Conservation (phyloP, 2,888 invertebrate genomes). For the Nezara viridula region DNA sequence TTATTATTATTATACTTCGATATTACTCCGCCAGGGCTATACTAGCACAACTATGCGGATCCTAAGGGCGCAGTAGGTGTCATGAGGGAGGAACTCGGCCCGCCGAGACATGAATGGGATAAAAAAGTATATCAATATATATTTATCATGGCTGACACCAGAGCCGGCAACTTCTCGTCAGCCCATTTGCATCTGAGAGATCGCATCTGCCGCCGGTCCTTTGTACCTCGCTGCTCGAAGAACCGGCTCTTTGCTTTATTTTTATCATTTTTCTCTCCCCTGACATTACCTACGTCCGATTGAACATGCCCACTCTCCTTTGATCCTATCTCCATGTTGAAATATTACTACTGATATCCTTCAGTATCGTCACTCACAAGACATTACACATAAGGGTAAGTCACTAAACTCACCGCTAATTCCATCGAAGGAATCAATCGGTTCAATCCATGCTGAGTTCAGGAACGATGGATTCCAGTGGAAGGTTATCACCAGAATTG, state of each 20-base stretch:
- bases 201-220: neutral
- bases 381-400: too few species aligned
- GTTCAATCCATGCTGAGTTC: too few species aligned
- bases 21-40: too few species aligned
- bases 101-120: conserved; percentile 17
- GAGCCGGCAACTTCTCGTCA: neutral
- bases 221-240: too few species aligned
- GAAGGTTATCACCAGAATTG: too few species aligned
- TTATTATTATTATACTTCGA: too few species aligned
- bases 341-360: neutral
- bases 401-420: too few species aligned
- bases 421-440: too few species aligned
- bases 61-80: neutral
- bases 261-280: conserved; percentile 31
- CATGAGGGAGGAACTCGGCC: neutral
- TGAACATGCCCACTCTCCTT: neutral
- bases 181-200: conserved; percentile 36
- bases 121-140: conserved; percentile 44
- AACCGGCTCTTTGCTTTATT: neutral
- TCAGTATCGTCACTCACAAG: neutral
- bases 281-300: conserved; percentile 30
- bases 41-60: neutral
- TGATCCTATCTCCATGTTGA: conserved; percentile 28
- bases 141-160: neutral
- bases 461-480: too few species aligned